phyloP scores from a whole-genome alignment of 2,113 vertebrate species.

The Anolis carolinensis region DNA sequence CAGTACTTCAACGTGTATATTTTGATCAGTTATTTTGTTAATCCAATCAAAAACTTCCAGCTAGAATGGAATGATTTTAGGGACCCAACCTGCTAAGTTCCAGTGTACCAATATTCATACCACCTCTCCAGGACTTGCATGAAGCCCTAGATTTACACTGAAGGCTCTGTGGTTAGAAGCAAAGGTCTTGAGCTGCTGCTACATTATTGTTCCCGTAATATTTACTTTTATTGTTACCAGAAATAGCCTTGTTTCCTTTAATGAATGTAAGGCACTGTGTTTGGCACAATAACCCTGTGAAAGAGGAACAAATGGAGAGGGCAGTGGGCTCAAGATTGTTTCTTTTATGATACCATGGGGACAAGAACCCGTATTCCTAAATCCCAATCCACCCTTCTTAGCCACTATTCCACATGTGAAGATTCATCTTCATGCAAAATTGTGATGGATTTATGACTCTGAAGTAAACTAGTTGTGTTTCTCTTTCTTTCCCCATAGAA shows the following conservation, averaged over 20 bases:
- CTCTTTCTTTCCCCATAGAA: not conserved
- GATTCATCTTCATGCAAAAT: not conserved
- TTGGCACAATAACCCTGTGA: too few relatives aligned
- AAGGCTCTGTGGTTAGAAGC: not conserved
- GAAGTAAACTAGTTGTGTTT: not conserved
- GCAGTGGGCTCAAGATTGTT: too few relatives aligned
- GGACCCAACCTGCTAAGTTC: too few relatives aligned
- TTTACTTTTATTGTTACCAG: not conserved
- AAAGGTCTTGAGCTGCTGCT: not conserved
- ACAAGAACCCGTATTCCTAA: not conserved
- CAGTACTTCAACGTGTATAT: too few relatives aligned
- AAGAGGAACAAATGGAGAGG: too few relatives aligned
- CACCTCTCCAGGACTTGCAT: not conserved
- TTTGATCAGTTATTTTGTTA: too few relatives aligned
- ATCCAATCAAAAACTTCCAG: too few relatives aligned
- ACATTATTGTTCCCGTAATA: not conserved
- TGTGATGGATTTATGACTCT: not conserved
- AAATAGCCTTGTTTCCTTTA: too few relatives aligned
- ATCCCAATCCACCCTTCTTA: not conserved
- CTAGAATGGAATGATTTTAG: too few relatives aligned
- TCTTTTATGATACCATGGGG: not conserved
- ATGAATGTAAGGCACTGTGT: too few relatives aligned
- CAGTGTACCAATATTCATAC: too few relatives aligned
- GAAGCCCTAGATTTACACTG: not conserved
- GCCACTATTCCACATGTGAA: not conserved